Base-by-base conservation (phyloP, 2,797 vertebrate species). In the Schizopygopsis pylzovi region DNA sequence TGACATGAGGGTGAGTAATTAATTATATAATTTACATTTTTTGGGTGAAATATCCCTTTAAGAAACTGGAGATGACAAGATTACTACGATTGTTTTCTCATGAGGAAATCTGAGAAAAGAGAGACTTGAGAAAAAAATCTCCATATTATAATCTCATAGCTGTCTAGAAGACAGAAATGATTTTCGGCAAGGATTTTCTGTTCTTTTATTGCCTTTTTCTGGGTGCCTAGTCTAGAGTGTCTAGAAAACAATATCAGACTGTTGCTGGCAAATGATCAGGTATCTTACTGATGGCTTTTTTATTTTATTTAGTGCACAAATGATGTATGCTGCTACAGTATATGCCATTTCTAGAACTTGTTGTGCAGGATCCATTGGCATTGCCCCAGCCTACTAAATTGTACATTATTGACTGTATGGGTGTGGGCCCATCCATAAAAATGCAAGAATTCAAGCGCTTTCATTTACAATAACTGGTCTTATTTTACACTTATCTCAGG, bases 371-470 rank as follows among this genome's bases (percentile, higher is more conserved):
- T 63, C 13, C 37, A 15, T n/a, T 77, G 33, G 20, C 75, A 25
- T 81, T 81, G 28, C 22, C 25, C 49, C 10, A 0, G 16, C n/a
- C 59, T 8, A 49, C 16, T 13, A 47, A 37, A 22, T 45, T 22
- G 68, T n/a, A 81, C 28, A 37, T 15, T 49, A 43, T 56, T 61
- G 54, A 61, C 56, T 79, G 8, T 61, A 43, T 25, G 56, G 77
- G 77, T 79, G 77, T 16, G 39, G 56, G 15, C 56, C 39, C 13
- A 61, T 79, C 54, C 2, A 79, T 79, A 79, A 79, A 79, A 77
- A 56, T 39, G 0, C 0, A 77, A 56, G 33, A 61, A 79, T 43
- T 63, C 56, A 28, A 61, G 39, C 22, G 20, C 20, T 39, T 70
- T 81, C 22, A 54, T 41, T 81, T 68, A 25, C 11, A 67, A n/a